Evolutionary conservation across 2,113 vertebrate species (phyloP).

Genomic region (Acanthochromis polyacanthus): DNA sequence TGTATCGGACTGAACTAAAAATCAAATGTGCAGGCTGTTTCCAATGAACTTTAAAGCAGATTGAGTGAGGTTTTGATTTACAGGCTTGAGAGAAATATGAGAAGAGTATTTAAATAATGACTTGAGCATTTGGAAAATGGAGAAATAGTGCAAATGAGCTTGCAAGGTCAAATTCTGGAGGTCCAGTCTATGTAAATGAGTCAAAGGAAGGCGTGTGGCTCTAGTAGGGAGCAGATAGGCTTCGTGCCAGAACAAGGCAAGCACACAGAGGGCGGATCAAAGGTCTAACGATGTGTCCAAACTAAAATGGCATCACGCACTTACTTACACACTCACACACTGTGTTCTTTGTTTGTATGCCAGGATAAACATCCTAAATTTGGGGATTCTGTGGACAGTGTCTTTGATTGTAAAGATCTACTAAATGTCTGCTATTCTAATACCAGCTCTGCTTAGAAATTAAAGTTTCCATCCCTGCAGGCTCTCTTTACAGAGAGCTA

Average conservation of each 20-base stretch:
- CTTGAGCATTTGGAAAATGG: background rate
- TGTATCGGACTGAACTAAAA: too few species aligned
- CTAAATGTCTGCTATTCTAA: background rate
- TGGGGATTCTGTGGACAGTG: background rate
- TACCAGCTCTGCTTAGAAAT: background rate
- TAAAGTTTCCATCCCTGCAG: background rate
- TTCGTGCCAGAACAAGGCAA: constrained; percentile 17
- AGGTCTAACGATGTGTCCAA: constrained; percentile 34
- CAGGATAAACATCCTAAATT: background rate
- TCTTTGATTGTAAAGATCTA: constrained; percentile 12
- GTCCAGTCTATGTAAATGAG: background rate
- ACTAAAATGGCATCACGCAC: constrained; percentile 21
- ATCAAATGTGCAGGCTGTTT: background rate
- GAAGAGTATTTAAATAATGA: background rate
- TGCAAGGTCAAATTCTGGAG: background rate
- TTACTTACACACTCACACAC: background rate
- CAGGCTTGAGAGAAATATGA: background rate
- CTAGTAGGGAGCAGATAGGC: background rate
- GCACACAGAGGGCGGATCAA: constrained; percentile 45
- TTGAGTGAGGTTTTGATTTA: background rate
- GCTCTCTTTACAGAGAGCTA: background rate
- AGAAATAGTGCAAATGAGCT: constrained; percentile 3
- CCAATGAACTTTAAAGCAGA: background rate
- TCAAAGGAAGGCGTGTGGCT: constrained; percentile 7
- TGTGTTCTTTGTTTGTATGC: constrained; percentile 11